A percentile compares a stretch with the other conserved stretches of the same genome.
These are phyloP conservation scores for Pampusana beccarii DNA, from an alignment of 2,113 vertebrate genomes.

Conservation along the genomic window DNA sequence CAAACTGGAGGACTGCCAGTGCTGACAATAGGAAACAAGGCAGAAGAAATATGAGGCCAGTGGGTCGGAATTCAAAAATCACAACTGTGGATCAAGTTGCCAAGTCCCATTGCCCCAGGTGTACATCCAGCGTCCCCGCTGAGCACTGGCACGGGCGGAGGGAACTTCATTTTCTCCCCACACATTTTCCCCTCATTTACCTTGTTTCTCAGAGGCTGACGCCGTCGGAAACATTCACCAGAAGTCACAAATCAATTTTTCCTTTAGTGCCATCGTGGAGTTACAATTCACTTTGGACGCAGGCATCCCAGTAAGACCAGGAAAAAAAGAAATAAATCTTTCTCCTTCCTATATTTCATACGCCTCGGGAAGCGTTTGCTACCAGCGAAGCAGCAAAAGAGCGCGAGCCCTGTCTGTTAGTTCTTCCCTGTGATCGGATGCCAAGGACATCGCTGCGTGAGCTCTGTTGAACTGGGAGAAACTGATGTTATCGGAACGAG, in stretches of 20 bases:
- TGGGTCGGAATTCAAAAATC: slow-evolving; percentile 82
- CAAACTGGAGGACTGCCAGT: slow-evolving; percentile 79
- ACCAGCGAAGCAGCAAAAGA: background rate
- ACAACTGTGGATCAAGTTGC: slow-evolving; percentile 78
- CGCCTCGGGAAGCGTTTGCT: background rate
- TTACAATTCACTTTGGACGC: background rate
- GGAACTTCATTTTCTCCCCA: slow-evolving; percentile 22
- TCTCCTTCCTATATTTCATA: background rate
- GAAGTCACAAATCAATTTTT: background rate
- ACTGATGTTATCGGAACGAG: background rate
- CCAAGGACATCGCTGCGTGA: slow-evolving; percentile 50
- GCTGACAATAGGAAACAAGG: slow-evolving; percentile 85
- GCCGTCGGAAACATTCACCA: rapidly evolving
- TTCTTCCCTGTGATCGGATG: background rate
- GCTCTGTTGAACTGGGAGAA: slow-evolving; percentile 25
- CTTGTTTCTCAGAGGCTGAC: background rate
- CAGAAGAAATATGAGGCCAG: slow-evolving; percentile 81
- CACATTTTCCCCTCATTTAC: background rate
- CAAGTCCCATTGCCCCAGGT: slow-evolving; percentile 73
- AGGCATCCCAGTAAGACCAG: background rate
- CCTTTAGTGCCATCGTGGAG: background rate
- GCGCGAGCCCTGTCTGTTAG: background rate
- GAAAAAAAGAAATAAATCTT: background rate
- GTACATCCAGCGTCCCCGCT: slow-evolving; percentile 39
- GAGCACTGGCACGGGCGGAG: background rate